These are phyloP conservation scores for Leptestheria dahalacensis DNA, from an alignment of 1,140 invertebrate genomes.

Conservation along the genomic window DNA sequence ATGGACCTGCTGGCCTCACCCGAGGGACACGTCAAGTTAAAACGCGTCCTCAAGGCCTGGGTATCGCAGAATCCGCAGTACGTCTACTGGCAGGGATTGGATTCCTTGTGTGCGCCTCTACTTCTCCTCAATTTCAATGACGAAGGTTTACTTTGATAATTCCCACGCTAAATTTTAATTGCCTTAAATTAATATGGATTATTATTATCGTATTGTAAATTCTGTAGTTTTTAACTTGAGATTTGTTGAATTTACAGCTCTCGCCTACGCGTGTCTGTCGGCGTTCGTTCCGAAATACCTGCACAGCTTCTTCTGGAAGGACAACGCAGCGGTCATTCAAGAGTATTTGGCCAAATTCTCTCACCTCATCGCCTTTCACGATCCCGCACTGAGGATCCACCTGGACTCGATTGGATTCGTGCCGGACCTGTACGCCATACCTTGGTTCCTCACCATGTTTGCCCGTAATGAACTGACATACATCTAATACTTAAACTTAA, in stretches of 20 bases:
- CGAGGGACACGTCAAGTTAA: slow-evolving; percentile 78
- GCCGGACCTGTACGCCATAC: slow-evolving; percentile 97
- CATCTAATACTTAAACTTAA: not conserved
- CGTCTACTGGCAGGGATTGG: slow-evolving; percentile 98
- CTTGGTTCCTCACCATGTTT: slow-evolving; percentile 99
- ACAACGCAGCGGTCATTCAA: slow-evolving; percentile 92
- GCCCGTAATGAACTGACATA: slow-evolving; percentile 95
- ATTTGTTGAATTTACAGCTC: slow-evolving; percentile 59
- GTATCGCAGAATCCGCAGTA: slow-evolving; percentile 84
- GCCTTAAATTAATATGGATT: no score
- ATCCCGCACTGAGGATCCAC: slow-evolving; percentile 82
- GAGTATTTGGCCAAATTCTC: slow-evolving; percentile 96
- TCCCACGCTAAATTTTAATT: no score
- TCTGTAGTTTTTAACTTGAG: no score
- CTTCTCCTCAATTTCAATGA: slow-evolving; percentile 92
- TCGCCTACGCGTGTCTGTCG: slow-evolving; percentile 84
- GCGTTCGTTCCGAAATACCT: slow-evolving; percentile 93
- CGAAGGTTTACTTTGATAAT: slow-evolving; percentile 70
- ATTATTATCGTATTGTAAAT: no score
- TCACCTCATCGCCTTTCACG: slow-evolving; percentile 88
- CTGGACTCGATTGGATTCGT: slow-evolving; percentile 85
- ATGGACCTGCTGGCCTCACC: slow-evolving; percentile 89
- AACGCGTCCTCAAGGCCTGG: slow-evolving; percentile 93
- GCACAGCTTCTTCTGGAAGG: slow-evolving; percentile 95
- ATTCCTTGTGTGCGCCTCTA: slow-evolving; percentile 94